Base-by-base conservation (phyloP, 2,888 invertebrate genomes). In the Brachylomia viminalis region DNA sequence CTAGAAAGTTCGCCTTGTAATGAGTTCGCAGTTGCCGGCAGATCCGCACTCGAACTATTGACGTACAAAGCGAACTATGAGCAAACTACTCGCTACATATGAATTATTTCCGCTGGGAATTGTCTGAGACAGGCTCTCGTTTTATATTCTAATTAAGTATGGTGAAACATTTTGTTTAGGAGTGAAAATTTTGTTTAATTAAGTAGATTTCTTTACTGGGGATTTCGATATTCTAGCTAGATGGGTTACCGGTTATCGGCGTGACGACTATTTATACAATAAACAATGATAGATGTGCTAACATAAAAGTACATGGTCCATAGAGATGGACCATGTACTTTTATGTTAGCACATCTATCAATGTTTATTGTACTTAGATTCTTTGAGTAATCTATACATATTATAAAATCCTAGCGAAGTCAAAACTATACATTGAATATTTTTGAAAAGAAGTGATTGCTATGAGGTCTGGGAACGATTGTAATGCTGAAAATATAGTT, bases 1-100 rank as follows among this genome's bases (percentile, higher is more conserved):
- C 72, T 75, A 80, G 77, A 83, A 79, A 86, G 85, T 87, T 86
- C 73, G 80, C 83, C 75, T 75, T 85, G 86, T 88, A 86, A 86
- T 80, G 83, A 88, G 87, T 87, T 72, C 49, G 72, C 69, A 81
- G 82, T 85, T 79, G 70, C 77, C 69, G 67, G 72, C 79, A 79
- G 82, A 82, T 79, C 82, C 77, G 68, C 75, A 62, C 65, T 70
- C 78, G 74, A 81, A 80, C 77, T 87, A 87, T 86, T 74, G 84
- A 84, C 77, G 79, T 72, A 77, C 65, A 77, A 85, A 69, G 67
- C 59, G 45, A 81, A 86, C 78, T 82, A 47, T 49, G 67, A 71
- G 17, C 67, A 66, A 79, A 66, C 72, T 72, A 75, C 23, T 33
- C 72, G 64, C 62, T 75, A 67, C 65, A 78, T 85, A 68, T 65